Percentiles rank a stretch among this genome's conserved stretches.
These are phyloP conservation scores for Habrosyne pyritoides DNA, from an alignment of 2,888 invertebrate genomes.

Conservation along the genomic window DNA sequence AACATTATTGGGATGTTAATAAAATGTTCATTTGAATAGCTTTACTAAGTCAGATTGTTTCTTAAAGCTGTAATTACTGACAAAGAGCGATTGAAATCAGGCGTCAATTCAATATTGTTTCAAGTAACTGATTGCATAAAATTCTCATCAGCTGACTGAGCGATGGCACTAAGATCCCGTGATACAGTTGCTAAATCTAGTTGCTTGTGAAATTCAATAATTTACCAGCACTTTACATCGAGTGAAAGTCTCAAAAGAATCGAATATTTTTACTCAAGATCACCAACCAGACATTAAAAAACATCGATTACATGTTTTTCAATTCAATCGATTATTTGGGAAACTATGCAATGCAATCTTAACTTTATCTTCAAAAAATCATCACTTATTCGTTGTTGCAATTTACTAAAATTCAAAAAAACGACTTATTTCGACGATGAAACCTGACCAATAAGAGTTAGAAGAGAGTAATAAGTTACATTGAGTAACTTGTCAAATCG, in stretches of 20 bases:
- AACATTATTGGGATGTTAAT: too few species aligned
- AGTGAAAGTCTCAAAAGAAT: slow-evolving; percentile 25
- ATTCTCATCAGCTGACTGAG: neutral
- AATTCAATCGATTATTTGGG: neutral
- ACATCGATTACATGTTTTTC: slow-evolving; percentile 3
- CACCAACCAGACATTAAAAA: neutral
- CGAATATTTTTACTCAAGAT: slow-evolving; percentile 10
- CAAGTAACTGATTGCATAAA: neutral
- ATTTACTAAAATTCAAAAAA: neutral
- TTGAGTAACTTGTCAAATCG: too few species aligned
- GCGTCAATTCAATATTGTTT: neutral
- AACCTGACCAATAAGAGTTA: too few species aligned
- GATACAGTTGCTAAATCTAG: slow-evolving; percentile 18
- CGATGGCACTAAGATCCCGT: neutral
- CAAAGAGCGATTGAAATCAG: too few species aligned
- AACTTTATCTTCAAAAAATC: neutral
- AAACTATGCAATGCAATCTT: neutral
- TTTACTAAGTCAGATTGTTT: too few species aligned
- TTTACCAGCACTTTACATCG: slow-evolving; percentile 8
- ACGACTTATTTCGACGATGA: neutral
- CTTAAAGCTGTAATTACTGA: too few species aligned
- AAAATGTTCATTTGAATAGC: too few species aligned
- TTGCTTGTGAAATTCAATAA: slow-evolving; percentile 24
- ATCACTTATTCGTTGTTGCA: neutral
- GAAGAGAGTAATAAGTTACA: too few species aligned